Evolutionary conservation across 2,113 vertebrate genomes (phyloP), one percentile per base, ranked within the genome.

Genomic region (Sphyrna mokarran): DNA sequence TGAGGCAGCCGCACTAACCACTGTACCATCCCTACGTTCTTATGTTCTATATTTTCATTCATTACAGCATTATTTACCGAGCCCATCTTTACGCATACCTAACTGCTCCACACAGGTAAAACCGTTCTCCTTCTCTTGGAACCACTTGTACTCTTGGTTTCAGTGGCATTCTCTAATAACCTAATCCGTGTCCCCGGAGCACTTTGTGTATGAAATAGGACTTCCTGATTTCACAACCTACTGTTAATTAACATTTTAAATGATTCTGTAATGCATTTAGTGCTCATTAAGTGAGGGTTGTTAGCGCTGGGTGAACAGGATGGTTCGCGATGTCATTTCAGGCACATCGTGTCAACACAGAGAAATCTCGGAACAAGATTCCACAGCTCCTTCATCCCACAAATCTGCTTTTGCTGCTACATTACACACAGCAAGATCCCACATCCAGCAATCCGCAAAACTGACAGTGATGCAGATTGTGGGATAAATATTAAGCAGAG

Each of bases 191-290:
- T 66, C 89, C 66, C 61, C 66, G 13, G 61, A 91, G 89, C 58
- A 91, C 61, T 16, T 91, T 66, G 16, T n/a, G 61, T 33, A 37
- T 33, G n/a, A 83, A 83, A 83, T 83, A 83, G 78, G 5, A 40
- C 78, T 83, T n/a, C 78, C 37, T 80, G 33, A 91, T 63, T 63
- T 91, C 87, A 91, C n/a, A 13, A 83, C 16, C 0, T 83, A 83
- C 78, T 37, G 87, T 91, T 91, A 66, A 91, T 91, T 91, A 91
- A 61, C 33, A 91, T 63, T 91, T 66, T 63, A 37, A 91, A 91
- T 91, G 58, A 91, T 91, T 91, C 66, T 58, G 63, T 37, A 91
- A 91, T 91, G 89, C 58, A 91, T n/a, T 91, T 66, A 91, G 89
- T 91, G 89, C 58, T 91, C 89, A 37, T 91, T 66, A 91, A 91